Base-by-base conservation (phyloP, 2,113 vertebrate species). In the Okapia johnstoni region DNA sequence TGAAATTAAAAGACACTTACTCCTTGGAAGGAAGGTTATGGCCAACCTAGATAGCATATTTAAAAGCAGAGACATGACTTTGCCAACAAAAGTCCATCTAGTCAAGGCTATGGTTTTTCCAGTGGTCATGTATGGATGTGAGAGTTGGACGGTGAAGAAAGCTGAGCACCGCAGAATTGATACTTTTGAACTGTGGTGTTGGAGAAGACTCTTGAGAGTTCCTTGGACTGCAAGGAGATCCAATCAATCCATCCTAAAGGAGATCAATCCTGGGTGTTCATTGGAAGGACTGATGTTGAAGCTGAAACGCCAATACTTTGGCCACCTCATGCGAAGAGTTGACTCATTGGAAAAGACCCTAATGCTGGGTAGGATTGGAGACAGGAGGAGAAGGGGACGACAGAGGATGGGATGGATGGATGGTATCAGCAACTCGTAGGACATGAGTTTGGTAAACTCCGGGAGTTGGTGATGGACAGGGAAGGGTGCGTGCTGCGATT, bases 381-480 rank as follows among this genome's bases (percentile, higher is more conserved):
- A 19, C 0, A 21, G 19, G 19, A 36, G n/a, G 19, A 70, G n/a
- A 36, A 70, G 63, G n/a, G 36, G n/a, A 70, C 0, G 0, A 36
- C 9, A 21, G 63, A 36, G n/a, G 19, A 36, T 70, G 9, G 36
- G 10, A 70, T 70, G n/a, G n/a, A 36, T 70, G 63, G 36, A 21
- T 36, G 36, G 19, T n/a, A 70, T 70, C 63, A 70, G 19, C 19
- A 0, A 23, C 19, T 19, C 16, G 23, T 36, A 23, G 63, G n/a
- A 36, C 19, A 70, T 70, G n/a, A 70, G n/a, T 36, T 36, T 70
- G 19, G n/a, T 70, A 36, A 70, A 36, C n/a, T 70, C n/a, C 0
- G 0, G n/a, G 19, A 70, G 19, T 70, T 70, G 17, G n/a, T 36
- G n/a, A 70, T 70, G n/a, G n/a, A 70, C n/a, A 23, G n/a, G n/a